phyloP scores from a whole-genome alignment of 2,888 invertebrate genomes.

The Agrotis puta region DNA sequence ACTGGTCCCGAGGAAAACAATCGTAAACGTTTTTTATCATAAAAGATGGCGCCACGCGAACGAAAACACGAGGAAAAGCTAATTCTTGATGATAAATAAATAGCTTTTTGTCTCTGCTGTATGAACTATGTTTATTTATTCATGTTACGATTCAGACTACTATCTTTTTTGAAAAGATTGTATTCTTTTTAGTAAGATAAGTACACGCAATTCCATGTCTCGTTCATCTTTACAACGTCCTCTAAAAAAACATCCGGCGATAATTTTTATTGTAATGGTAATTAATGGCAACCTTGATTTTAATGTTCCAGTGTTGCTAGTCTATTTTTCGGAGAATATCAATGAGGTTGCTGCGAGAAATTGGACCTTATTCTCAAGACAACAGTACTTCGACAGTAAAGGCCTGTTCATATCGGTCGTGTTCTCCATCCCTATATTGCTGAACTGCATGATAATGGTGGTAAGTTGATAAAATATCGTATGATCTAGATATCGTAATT shows the following conservation, averaged over 20 bases:
- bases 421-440: constrained; percentile 97
- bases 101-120: background rate
- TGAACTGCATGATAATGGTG: constrained; percentile 98
- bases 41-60: no score
- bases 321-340: constrained; percentile 97
- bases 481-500: constrained; percentile 29
- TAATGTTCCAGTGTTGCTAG: constrained; percentile 94
- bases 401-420: constrained; percentile 98
- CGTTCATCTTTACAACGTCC: constrained; percentile 4
- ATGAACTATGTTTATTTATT: constrained; percentile 31
- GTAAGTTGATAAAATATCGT: constrained; percentile 91
- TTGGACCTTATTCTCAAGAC: constrained; percentile 96
- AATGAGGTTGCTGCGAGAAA: constrained; percentile 97
- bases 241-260: background rate
- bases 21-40: no score
- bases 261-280: background rate
- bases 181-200: constrained; percentile 26
- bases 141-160: constrained; percentile 13
- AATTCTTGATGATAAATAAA: constrained; percentile 5
- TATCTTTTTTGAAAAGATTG: constrained; percentile 20
- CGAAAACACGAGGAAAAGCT: no score
- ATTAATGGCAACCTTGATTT: constrained; percentile 41
- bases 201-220: constrained; percentile 21
- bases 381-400: constrained; percentile 98
- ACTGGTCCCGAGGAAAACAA: no score